A percentile compares a stretch with the other conserved stretches of the same genome.
Conservation (phyloP, 2,113 vertebrate species). For the Pelodiscus sinensis region DNA sequence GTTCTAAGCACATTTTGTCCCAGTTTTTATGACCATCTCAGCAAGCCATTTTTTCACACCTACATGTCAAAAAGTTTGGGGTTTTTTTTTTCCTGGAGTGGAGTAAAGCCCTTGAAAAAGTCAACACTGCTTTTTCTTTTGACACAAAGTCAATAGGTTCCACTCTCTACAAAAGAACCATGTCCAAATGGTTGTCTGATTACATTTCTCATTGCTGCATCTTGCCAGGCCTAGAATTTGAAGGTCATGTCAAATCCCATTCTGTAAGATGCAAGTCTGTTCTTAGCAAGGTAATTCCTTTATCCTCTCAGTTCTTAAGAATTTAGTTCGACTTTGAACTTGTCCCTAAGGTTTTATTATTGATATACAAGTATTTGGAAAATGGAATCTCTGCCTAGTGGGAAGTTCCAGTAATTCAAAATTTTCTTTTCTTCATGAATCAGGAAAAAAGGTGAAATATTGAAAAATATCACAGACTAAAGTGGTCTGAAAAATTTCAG, state of each 20-base stretch:
- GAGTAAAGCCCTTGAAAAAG: background rate
- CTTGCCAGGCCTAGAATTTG: background rate
- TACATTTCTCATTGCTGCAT: background rate
- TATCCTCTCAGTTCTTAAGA: background rate
- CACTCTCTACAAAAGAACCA: background rate
- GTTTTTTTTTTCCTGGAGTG: background rate
- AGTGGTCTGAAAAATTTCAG: background rate
- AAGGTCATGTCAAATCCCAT: background rate
- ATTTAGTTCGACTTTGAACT: background rate
- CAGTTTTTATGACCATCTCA: background rate
- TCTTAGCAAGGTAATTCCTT: background rate
- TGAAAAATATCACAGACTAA: constrained; percentile 14
- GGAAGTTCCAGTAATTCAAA: background rate
- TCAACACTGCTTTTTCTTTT: background rate
- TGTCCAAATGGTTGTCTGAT: background rate
- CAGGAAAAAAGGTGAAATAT: background rate
- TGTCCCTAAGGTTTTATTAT: background rate
- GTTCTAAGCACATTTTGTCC: background rate
- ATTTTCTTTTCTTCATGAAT: background rate
- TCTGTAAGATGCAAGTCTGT: background rate
- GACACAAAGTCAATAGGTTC: background rate
- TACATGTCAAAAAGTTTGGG: background rate
- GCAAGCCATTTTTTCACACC: accelerated
- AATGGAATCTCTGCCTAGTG: background rate
- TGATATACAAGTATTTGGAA: background rate